These are phyloP conservation scores for Thymelicus lineola DNA, from an alignment of 2,888 invertebrate species.

Conservation along the genomic window DNA sequence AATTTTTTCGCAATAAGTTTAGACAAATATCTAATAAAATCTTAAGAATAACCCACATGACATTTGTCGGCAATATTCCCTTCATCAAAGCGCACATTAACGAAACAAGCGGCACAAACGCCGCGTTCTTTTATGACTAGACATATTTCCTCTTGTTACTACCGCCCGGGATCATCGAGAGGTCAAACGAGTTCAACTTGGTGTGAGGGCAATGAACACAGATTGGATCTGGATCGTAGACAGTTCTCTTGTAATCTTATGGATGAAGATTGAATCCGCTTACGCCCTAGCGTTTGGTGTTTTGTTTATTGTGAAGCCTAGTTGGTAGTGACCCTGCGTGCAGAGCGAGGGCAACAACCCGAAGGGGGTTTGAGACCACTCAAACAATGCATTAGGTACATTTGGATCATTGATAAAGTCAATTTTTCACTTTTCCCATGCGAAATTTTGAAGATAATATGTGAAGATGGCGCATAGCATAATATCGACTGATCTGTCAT, in stretches of 20 bases:
- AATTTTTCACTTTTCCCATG: too few relatives aligned
- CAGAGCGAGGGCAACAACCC: too few relatives aligned
- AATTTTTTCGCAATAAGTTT: neutral
- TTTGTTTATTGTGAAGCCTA: neutral
- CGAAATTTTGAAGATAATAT: too few relatives aligned
- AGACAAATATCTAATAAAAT: conserved; percentile 1
- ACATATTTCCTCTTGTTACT: conserved; percentile 44
- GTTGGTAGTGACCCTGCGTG: too few relatives aligned
- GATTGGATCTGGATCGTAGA: conserved; percentile 17
- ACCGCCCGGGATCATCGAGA: conserved; percentile 8
- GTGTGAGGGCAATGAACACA: conserved; percentile 23
- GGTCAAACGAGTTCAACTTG: conserved; percentile 33
- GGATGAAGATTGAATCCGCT: conserved; percentile 6
- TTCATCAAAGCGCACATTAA: conserved; percentile 49
- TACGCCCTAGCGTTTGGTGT: neutral
- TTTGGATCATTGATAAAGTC: too few relatives aligned
- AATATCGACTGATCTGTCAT: too few relatives aligned
- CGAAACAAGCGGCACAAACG: conserved; percentile 45
- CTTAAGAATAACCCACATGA: conserved; percentile 45
- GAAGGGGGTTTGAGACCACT: too few relatives aligned
- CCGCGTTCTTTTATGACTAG: conserved; percentile 47
- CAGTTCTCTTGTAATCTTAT: conserved; percentile 11
- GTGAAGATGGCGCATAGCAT: too few relatives aligned
- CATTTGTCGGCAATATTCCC: conserved; percentile 54
- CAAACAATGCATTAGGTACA: too few relatives aligned